Conservation (phyloP, 1,140 invertebrate genomes). For the Psix sp. region DNA sequence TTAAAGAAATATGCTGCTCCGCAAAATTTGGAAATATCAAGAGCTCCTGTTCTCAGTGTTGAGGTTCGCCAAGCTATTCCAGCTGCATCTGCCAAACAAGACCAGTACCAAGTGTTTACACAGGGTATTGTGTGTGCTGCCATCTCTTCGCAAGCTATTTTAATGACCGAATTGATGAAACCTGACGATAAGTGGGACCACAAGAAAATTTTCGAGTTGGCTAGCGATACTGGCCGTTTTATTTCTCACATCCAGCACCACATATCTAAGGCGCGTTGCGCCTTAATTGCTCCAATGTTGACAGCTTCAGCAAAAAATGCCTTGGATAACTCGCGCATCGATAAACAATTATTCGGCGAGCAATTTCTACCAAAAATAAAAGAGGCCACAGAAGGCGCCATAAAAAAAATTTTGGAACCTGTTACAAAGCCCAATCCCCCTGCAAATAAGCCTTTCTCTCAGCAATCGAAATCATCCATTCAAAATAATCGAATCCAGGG, state of each 20-base stretch:
- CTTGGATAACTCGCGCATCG: conserved; percentile 2
- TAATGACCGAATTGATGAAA: conserved; percentile 10
- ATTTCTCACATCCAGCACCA: neutral
- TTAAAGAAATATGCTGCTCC: conserved; percentile 28
- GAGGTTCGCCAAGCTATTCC: conserved; percentile 9
- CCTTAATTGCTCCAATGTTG: conserved; percentile 7
- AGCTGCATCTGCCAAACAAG: conserved; percentile 5
- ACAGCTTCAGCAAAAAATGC: conserved; percentile 6
- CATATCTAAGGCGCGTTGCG: conserved; percentile 7
- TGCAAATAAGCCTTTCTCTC: neutral
- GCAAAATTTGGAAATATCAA: conserved; percentile 12
- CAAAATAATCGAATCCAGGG: neutral
- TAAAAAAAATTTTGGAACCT: neutral
- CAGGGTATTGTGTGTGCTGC: neutral
- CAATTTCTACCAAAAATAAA: conserved; percentile 5
- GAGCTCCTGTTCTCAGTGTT: conserved; percentile 10
- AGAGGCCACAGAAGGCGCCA: conserved; percentile 1
- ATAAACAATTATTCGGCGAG: conserved; percentile 6
- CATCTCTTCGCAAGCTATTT: conserved; percentile 1
- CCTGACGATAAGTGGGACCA: conserved; percentile 3
- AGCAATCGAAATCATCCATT: neutral
- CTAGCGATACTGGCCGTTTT: neutral
- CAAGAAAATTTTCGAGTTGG: conserved; percentile 5
- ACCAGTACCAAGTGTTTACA: conserved; percentile 6
- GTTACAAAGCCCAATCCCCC: neutral